These are phyloP conservation scores for Pharmacophagus antenor DNA, from an alignment of 2,888 invertebrate species.

Conservation along the genomic window DNA sequence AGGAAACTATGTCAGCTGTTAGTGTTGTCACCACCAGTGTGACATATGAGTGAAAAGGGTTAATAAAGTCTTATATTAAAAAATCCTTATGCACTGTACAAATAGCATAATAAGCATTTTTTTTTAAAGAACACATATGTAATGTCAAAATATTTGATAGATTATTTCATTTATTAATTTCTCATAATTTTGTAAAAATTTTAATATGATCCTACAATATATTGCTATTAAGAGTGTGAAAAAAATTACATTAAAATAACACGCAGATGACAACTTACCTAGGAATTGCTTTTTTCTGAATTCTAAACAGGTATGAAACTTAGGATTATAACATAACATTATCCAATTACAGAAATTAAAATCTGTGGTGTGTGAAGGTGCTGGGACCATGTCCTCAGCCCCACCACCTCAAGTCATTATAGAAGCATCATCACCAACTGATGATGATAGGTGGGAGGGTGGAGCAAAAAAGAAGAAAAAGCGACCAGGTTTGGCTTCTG, in stretches of 20 bases:
- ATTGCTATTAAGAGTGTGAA: too few relatives aligned
- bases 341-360: constrained; percentile 60
- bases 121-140: too few relatives aligned
- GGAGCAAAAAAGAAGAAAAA: constrained; percentile 83
- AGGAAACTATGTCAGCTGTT: too few relatives aligned
- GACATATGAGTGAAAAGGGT: too few relatives aligned
- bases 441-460: constrained; percentile 75
- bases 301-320: not conserved
- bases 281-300: not conserved
- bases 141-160: too few relatives aligned
- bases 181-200: too few relatives aligned
- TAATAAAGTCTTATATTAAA: too few relatives aligned
- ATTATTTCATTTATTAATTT: too few relatives aligned
- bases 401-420: constrained; percentile 53
- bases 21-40: too few relatives aligned
- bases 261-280: not conserved
- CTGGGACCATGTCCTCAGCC: constrained; percentile 60
- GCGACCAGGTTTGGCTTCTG: constrained; percentile 88
- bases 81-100: too few relatives aligned
- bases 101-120: too few relatives aligned
- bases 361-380: constrained; percentile 66
- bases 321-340: not conserved
- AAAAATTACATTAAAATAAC: not conserved
- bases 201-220: too few relatives aligned
- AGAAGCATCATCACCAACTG: constrained; percentile 51